Evolutionary conservation across 2,797 vertebrate species (phyloP), one percentile per base, ranked within the genome.

Genomic region (Sciurus vulgaris): DNA sequence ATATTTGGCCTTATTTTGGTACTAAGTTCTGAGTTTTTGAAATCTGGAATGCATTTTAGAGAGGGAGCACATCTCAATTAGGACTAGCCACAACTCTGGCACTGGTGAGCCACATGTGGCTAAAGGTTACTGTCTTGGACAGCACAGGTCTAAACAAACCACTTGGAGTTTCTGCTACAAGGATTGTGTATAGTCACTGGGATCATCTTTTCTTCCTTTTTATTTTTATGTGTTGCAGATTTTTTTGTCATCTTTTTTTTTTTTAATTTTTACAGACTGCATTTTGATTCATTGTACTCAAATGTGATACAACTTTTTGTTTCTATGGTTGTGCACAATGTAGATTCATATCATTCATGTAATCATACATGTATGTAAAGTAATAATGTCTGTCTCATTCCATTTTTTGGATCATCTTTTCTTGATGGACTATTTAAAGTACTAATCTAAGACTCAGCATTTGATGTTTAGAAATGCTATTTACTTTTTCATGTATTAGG

Each of bases 401-500:
- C 38, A 38, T 38, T 38, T 38, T 38, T 38, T 38, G 84, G 67
- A 77, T 54, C 47, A 85, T 35, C 44, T 81, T 88, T 78, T 65
- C 86, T 76, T 11, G 6, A 63, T 3, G 59, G 76, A 81, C 41
- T 73, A 47, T 72, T 72, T 81, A 78, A 83, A 78, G 49, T 51
- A 81, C 67, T 49, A 41, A 88, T 49, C 69, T 91, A 54, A 89
- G 69, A 67, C 54, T 89, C 20, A 89, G 33, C 7, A 8, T 1
- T 35, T 15, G 35, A 22, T 67, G 41, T 76, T 91, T 54, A 88
- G 51, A 94, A 82, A 89, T 44, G 18, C 11, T 59, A 61, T 88
- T 56, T 89, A 63, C 63, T 61, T 94, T 94, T 82, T 73, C 87
- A 49, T 35, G 63, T 89, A 49, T 35, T 88, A 92, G 73, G 35